Evolutionary conservation across 2,113 vertebrate species (phyloP).

Genomic region (Actenoides lindsayi): DNA sequence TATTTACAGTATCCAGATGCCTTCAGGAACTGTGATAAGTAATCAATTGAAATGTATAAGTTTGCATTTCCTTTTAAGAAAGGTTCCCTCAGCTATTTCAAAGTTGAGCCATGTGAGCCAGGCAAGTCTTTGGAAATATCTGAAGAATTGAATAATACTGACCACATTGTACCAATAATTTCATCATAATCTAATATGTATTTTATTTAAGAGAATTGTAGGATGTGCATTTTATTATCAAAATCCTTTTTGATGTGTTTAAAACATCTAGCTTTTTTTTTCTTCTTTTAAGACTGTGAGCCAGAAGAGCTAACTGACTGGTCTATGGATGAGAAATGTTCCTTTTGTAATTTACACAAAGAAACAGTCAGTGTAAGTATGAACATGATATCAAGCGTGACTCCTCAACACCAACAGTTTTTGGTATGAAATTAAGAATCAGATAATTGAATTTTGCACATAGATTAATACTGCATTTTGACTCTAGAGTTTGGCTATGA

Average conservation of each 20-base stretch:
- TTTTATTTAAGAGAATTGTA: background rate
- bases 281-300: constrained; percentile 92
- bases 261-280: constrained; percentile 50
- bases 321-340: constrained; percentile 92
- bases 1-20: background rate
- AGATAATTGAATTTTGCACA: background rate
- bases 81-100: background rate
- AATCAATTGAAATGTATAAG: background rate
- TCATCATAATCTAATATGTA: background rate
- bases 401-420: background rate
- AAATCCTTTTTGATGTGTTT: constrained; percentile 61
- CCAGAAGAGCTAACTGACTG: constrained; percentile 95
- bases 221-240: constrained; percentile 10
- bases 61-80: background rate
- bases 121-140: background rate
- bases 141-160: background rate
- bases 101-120: background rate
- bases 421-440: background rate
- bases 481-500: background rate
- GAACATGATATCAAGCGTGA: constrained; percentile 11
- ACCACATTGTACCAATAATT: background rate
- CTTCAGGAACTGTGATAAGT: background rate
- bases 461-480: background rate
- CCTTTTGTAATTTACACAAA: constrained; percentile 95
- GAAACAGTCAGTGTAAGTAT: constrained; percentile 94